phyloP scores from a whole-genome alignment of 1,140 invertebrate species.

The Trichoplusia ni region DNA sequence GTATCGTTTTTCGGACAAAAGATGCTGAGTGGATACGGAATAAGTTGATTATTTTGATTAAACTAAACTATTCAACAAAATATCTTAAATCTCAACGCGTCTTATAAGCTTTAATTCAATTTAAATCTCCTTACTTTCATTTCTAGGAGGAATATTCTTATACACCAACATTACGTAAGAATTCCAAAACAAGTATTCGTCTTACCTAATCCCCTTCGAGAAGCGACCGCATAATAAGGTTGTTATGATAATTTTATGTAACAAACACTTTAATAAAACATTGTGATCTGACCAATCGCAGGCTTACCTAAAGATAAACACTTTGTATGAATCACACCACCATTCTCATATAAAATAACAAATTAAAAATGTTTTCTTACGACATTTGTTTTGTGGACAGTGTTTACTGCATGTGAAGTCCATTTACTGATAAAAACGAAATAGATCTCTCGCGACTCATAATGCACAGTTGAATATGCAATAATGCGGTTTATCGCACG shows the following conservation, averaged over 20 bases:
- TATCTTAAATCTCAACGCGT: too few species aligned
- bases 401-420: conserved; percentile 17
- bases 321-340: conserved; percentile 15
- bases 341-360: neutral
- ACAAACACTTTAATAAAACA: conserved; percentile 11
- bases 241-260: conserved; percentile 11
- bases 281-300: conserved; percentile 50
- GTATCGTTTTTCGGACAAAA: neutral
- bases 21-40: too few species aligned
- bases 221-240: neutral
- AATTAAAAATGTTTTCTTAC: conserved; percentile 7
- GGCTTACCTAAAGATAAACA: conserved; percentile 8
- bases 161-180: neutral
- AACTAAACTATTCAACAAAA: too few species aligned
- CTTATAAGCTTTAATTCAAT: too few species aligned
- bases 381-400: conserved; percentile 24
- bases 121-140: too few species aligned
- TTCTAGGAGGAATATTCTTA: too few species aligned
- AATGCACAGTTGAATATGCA: neutral
- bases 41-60: too few species aligned
- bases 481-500: conserved; percentile 22
- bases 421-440: neutral
- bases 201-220: neutral
- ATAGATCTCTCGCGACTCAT: neutral
- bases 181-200: neutral